phyloP scores from a whole-genome alignment of 2,888 invertebrate species.

The Drosophila sordidula region DNA sequence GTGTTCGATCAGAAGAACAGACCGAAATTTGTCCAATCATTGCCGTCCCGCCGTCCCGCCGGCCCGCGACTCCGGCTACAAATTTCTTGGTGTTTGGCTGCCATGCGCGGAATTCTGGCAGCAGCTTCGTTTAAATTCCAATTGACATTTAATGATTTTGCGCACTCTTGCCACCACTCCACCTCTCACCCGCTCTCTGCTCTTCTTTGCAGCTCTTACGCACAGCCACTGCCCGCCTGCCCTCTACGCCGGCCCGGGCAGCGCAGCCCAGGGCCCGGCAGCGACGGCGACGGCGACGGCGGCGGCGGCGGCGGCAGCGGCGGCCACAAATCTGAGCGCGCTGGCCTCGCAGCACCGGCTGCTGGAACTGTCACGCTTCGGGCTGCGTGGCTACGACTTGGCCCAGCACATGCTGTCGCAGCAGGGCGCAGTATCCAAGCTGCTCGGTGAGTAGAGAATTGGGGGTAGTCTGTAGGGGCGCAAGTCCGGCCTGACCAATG shows the following conservation, averaged over 20 bases:
- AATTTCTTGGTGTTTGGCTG: constrained; percentile 79
- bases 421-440: constrained; percentile 95
- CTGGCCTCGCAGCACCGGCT: constrained; percentile 92
- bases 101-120: constrained; percentile 81
- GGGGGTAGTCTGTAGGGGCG: not conserved
- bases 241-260: constrained; percentile 69
- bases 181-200: not conserved
- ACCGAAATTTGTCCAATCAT: constrained; percentile 77
- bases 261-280: constrained; percentile 21
- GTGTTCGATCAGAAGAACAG: constrained; percentile 72
- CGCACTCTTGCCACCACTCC: constrained; percentile 14
- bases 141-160: constrained; percentile 78
- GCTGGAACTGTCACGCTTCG: constrained; percentile 92
- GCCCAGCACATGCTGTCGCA: constrained; percentile 96
- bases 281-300: constrained; percentile 48
- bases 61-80: constrained; percentile 49
- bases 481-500: constrained; percentile 65
- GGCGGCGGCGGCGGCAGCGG: constrained; percentile 55
- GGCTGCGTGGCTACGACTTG: constrained; percentile 94
- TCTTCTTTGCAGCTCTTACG: constrained; percentile 57
- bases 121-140: constrained; percentile 85
- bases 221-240: constrained; percentile 64
- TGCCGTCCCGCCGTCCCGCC: not conserved
- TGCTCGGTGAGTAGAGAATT: constrained; percentile 89
- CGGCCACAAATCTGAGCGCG: constrained; percentile 88